Base-by-base conservation (phyloP, 2,888 invertebrate species). In the Galeopsomyia nigrocyanea region DNA sequence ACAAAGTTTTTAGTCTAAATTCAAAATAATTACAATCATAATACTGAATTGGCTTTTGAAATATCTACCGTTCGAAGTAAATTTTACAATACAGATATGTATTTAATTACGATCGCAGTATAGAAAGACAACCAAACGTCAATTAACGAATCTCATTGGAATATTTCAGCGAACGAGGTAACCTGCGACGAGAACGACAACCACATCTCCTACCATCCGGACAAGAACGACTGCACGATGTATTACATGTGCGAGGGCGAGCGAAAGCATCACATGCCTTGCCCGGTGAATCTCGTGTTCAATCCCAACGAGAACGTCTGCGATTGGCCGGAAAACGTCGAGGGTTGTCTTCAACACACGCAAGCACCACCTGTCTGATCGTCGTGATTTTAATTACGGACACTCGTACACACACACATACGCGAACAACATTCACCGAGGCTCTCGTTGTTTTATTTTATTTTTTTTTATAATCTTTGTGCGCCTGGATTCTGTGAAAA, bases 231-330 rank as follows among this genome's bases (percentile, higher is more conserved):
- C 86, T 97, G 97, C 86, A 95, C 95, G 68, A 95, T 94, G 90
- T 97, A 97, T 87, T 97, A 95, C 88, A 96, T 97, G 96, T 97
- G 97, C 84, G 96, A 97, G 88, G 97, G 97, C 47, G 96, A 96
- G 84, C 90, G 96, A 67, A 96, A 96, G 84, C 97, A 97, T 84
- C 97, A 97, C 88, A 97, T 97, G 97, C 96, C 97, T 58, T 97
- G 96, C 84, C 97, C 97, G 9, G 91, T 92, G 64, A 95, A 97
- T 87, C 90, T 97, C 74, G 97, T 97, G 16, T 97, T 97, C 88
- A 97, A 97, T 86, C 92, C 92, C 53, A 94, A 95, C 81, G 95
- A 97, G 83, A 96, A 95, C 83, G 97, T 97, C 13, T 97, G 97
- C 85, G 97, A 97, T 88, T 97, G 97, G 97, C 96, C 96, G 0